phyloP scores from a whole-genome alignment of 2,797 vertebrate genomes.

The Chrysocyon brachyurus region DNA sequence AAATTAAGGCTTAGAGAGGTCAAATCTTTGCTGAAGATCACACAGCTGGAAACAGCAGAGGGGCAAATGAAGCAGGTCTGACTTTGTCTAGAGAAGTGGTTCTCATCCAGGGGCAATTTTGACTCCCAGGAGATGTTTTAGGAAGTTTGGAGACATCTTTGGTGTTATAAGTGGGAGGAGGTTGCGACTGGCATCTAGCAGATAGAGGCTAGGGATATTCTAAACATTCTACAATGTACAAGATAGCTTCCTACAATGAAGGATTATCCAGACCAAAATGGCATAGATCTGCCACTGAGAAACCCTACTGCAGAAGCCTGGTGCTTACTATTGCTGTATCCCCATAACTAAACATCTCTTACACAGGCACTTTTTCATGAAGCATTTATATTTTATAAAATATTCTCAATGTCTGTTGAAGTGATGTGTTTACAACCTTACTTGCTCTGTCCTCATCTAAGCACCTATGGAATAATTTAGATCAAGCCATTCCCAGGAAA shows the following conservation, averaged over 20 bases:
- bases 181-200: not conserved
- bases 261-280: not conserved
- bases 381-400: constrained; percentile 3
- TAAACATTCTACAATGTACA: not conserved
- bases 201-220: not conserved
- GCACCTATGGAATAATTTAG: constrained; percentile 46
- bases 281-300: not conserved
- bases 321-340: not conserved
- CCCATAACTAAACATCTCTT: not conserved
- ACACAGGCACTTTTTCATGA: not conserved
- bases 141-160: not conserved
- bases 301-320: accelerated
- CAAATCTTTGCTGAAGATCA: constrained; percentile 33
- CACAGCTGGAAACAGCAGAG: not conserved
- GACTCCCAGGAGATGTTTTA: not conserved
- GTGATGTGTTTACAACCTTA: not conserved
- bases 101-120: not conserved
- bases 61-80: not conserved
- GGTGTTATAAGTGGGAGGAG: not conserved
- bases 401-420: not conserved
- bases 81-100: not conserved
- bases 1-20: constrained; percentile 14
- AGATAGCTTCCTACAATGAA: not conserved
- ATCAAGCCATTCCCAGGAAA: constrained; percentile 44
- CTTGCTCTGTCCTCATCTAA: constrained; percentile 48